A percentile compares a stretch with the other conserved stretches of the same genome.
phyloP scores from a whole-genome alignment of 2,888 invertebrate species.

The Pyrrhosoma nymphula region DNA sequence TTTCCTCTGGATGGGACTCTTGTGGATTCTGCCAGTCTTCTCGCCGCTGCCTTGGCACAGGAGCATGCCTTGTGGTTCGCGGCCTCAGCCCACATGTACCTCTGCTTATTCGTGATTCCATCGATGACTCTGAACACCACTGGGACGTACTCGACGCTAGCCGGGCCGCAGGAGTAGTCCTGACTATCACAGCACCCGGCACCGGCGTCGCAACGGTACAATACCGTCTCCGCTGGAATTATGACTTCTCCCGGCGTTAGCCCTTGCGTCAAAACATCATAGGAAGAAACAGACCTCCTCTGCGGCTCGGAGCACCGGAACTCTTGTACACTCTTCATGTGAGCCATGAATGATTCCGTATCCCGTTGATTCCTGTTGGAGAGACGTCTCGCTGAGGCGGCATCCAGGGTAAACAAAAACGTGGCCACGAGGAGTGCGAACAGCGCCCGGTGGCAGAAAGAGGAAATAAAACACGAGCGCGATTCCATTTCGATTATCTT shows the following conservation, averaged over 20 bases:
- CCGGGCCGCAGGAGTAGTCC: background rate
- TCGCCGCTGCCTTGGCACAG: background rate
- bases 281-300: background rate
- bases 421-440: background rate
- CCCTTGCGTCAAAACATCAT: background rate
- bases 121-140: background rate
- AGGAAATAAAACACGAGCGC: too few relatives aligned
- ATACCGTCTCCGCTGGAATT: background rate
- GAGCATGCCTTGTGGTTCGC: background rate
- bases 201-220: conserved; percentile 45
- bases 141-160: background rate
- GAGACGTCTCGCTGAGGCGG: background rate
- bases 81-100: background rate
- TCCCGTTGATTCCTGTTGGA: background rate
- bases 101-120: background rate
- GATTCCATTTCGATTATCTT: too few relatives aligned
- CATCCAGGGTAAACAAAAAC: background rate
- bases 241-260: background rate
- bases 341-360: background rate
- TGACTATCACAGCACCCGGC: background rate
- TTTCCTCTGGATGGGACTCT: too few relatives aligned
- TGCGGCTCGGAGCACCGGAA: background rate
- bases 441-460: background rate
- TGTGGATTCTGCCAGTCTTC: background rate
- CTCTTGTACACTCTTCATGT: background rate